These are phyloP conservation scores for Peromyscus attwateri DNA, from an alignment of 2,797 vertebrate species.

Conservation along the genomic window DNA sequence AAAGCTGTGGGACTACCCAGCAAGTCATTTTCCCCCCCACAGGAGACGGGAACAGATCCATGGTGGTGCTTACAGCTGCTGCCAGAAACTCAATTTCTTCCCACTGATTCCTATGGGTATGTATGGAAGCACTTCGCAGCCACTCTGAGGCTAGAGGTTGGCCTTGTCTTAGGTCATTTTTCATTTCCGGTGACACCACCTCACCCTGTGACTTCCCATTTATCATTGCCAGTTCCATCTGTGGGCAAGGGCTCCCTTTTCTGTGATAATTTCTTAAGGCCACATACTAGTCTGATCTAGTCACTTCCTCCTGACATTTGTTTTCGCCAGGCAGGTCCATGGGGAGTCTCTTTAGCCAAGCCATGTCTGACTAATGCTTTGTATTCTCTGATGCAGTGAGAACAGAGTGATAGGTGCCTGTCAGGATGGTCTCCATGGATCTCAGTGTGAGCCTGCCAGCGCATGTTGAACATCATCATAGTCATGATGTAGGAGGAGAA, in stretches of 20 bases:
- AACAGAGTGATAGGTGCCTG: background rate
- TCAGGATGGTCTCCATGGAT: constrained; percentile 89
- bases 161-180: constrained; percentile 65
- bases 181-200: constrained; percentile 59
- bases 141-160: constrained; percentile 60
- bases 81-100: constrained; percentile 60
- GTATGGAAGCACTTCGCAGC: constrained; percentile 43
- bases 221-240: background rate
- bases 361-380: constrained; percentile 40
- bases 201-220: constrained; percentile 75
- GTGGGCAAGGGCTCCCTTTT: constrained; percentile 64
- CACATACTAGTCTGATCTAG: background rate
- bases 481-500: background rate
- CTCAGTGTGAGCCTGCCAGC: constrained; percentile 95
- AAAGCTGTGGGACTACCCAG: background rate
- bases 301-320: constrained; percentile 68
- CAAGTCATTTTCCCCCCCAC: background rate
- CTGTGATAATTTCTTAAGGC: constrained; percentile 37
- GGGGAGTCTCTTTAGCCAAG: constrained; percentile 42
- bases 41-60: constrained; percentile 61
- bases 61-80: constrained; percentile 66
- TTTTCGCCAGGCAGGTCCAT: background rate
- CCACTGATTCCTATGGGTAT: constrained; percentile 65
- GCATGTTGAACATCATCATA: background rate
- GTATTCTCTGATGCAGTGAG: constrained; percentile 26